These are phyloP conservation scores for Marronus borbonicus DNA, from an alignment of 2,888 invertebrate species.

Conservation along the genomic window DNA sequence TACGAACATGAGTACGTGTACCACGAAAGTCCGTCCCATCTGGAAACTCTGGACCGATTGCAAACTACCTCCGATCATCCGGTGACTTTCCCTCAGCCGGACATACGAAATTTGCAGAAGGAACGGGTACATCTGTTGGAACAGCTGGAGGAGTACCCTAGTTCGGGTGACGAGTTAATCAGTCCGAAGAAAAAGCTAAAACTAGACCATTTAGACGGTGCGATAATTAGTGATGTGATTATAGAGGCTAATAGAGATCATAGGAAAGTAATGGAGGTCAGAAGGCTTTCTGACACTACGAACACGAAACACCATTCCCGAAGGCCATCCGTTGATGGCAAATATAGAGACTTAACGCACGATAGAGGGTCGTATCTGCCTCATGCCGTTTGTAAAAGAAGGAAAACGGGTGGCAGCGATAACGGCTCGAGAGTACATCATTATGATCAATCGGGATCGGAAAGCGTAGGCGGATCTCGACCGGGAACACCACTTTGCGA, in stretches of 20 bases:
- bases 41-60: slow-evolving; percentile 67
- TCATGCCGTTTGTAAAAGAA: slow-evolving; percentile 72
- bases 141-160: slow-evolving; percentile 81
- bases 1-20: slow-evolving; percentile 70
- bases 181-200: slow-evolving; percentile 80
- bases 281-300: slow-evolving; percentile 72
- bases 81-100: slow-evolving; percentile 70
- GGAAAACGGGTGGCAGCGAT: slow-evolving; percentile 71
- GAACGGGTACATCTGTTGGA: slow-evolving; percentile 80
- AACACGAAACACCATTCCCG: slow-evolving; percentile 68
- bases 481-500: slow-evolving; percentile 91
- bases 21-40: slow-evolving; percentile 69
- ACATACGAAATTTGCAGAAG: slow-evolving; percentile 80
- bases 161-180: slow-evolving; percentile 79
- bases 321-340: slow-evolving; percentile 73
- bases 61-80: slow-evolving; percentile 55
- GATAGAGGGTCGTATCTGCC: slow-evolving; percentile 65
- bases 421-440: slow-evolving; percentile 67
- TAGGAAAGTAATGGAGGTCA: slow-evolving; percentile 71
- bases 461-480: slow-evolving; percentile 80
- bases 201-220: slow-evolving; percentile 72
- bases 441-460: slow-evolving; percentile 74
- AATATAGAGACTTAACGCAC: slow-evolving; percentile 62
- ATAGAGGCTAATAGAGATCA: slow-evolving; percentile 69
- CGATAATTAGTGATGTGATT: slow-evolving; percentile 65